Conservation (phyloP, 2,888 invertebrate genomes). For the Mechanitis mazaeus region DNA sequence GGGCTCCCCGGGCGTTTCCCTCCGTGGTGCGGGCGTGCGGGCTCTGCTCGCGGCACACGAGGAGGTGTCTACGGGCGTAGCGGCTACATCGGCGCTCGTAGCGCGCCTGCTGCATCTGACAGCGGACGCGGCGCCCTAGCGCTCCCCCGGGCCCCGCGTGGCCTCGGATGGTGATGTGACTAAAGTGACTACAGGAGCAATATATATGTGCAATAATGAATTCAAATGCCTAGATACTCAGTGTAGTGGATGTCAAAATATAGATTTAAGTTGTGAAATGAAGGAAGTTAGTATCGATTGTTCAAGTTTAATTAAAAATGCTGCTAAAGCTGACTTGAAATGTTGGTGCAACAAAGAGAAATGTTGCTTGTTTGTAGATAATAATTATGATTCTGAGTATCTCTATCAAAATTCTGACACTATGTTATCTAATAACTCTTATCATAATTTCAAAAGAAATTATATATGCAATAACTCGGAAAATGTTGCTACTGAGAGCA, state of each 20-base stretch:
- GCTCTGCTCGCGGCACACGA: constrained; percentile 54
- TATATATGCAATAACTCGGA: neutral
- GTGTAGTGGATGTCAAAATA: constrained; percentile 10
- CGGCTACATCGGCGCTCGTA: constrained; percentile 45
- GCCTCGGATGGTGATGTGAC: constrained; percentile 6
- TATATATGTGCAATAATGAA: constrained; percentile 4
- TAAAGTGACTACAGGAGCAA: neutral
- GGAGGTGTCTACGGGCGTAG: constrained; percentile 42
- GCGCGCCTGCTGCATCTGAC: constrained; percentile 31
- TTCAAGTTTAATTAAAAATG: neutral
- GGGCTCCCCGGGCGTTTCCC: constrained; percentile 29
- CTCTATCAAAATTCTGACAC: constrained; percentile 9
- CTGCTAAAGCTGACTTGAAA: neutral
- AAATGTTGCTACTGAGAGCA: constrained; percentile 16
- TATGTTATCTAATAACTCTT: neutral
- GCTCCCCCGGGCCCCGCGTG: constrained; percentile 12
- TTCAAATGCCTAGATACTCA: constrained; percentile 15
- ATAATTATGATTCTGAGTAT: constrained; percentile 13
- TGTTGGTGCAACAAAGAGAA: constrained; percentile 21
- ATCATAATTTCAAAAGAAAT: neutral
- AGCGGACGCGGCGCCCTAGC: constrained; percentile 34
- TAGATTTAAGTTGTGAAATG: neutral
- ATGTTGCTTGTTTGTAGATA: constrained; percentile 16
- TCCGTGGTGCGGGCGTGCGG: constrained; percentile 47
- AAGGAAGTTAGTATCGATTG: neutral